These are phyloP conservation scores for Metopia argyrocephala DNA, from an alignment of 2,888 invertebrate genomes.

Conservation along the genomic window DNA sequence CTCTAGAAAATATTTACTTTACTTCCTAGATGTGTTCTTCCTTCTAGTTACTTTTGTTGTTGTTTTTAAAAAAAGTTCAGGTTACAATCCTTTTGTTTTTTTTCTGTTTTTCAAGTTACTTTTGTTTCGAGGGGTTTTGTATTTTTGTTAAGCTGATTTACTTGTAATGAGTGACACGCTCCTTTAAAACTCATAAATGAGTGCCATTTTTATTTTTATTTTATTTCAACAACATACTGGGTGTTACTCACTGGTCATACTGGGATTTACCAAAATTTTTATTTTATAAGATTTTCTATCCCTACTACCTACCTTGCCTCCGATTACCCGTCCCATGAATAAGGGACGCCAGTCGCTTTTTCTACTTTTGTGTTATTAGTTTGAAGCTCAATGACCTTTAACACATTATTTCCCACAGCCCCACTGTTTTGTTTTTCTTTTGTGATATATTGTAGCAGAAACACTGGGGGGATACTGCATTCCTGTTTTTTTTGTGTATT, in stretches of 20 bases:
- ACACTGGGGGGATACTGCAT: not conserved
- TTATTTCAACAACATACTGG: not conserved
- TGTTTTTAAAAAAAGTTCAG: conserved; percentile 15
- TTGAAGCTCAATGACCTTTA: conserved; percentile 58
- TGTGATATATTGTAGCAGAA: not conserved
- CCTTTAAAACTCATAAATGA: conserved; percentile 25
- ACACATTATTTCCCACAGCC: conserved; percentile 14
- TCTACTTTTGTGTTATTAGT: not conserved
- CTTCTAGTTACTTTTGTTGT: too few species aligned
- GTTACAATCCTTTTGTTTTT: conserved; percentile 34
- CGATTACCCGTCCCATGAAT: not conserved
- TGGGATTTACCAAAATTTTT: conserved; percentile 51
- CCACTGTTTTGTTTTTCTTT: not conserved
- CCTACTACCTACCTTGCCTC: not conserved
- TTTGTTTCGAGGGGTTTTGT: not conserved
- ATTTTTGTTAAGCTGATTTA: conserved; percentile 57
- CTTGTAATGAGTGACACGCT: conserved; percentile 62
- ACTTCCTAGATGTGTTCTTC: not conserved
- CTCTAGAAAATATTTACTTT: conserved; percentile 42
- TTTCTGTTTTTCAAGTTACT: not conserved
- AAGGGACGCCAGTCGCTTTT: conserved; percentile 2
- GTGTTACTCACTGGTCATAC: conserved; percentile 13
- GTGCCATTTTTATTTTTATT: conserved; percentile 12
- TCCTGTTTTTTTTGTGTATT: conserved; percentile 15
- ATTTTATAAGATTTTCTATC: conserved; percentile 5